phyloP scores from a whole-genome alignment of 2,888 invertebrate species.

The Tinea trinotella region DNA sequence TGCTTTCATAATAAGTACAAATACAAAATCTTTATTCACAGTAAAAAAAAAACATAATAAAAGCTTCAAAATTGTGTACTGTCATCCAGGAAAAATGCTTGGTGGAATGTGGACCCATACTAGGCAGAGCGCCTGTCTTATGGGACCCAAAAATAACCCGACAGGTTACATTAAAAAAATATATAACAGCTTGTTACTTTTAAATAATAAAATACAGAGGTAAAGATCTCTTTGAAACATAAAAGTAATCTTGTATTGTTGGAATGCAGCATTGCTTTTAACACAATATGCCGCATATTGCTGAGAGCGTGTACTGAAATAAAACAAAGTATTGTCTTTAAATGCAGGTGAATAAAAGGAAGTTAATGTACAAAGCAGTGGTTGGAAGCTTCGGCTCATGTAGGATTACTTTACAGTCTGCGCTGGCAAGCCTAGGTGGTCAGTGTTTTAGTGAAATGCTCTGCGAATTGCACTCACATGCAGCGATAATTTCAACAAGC shows the following conservation, averaged over 20 bases:
- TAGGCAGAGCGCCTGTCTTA: too few species aligned
- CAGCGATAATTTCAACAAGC: constrained; percentile 41
- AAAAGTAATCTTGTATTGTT: background rate
- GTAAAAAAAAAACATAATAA: too few species aligned
- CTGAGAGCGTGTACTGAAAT: constrained; percentile 32
- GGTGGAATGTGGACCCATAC: too few species aligned
- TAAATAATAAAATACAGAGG: too few species aligned
- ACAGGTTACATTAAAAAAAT: too few species aligned
- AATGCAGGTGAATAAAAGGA: constrained; percentile 57
- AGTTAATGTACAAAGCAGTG: constrained; percentile 60
- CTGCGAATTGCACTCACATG: constrained; percentile 53
- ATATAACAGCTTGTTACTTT: too few species aligned
- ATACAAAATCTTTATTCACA: too few species aligned
- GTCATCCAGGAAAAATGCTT: too few species aligned
- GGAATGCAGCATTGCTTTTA: constrained; percentile 10
- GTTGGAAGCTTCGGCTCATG: constrained; percentile 50
- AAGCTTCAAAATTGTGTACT: too few species aligned
- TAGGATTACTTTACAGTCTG: constrained; percentile 34
- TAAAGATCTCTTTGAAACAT: too few species aligned
- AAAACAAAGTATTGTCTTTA: constrained; percentile 48
- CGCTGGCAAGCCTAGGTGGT: background rate
- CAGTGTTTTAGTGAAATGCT: constrained; percentile 37
- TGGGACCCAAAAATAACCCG: too few species aligned
- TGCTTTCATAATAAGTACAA: too few species aligned
- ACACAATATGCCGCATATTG: constrained; percentile 6